Conservation (phyloP, 2,113 vertebrate genomes). For the Cebidichthys violaceus region DNA sequence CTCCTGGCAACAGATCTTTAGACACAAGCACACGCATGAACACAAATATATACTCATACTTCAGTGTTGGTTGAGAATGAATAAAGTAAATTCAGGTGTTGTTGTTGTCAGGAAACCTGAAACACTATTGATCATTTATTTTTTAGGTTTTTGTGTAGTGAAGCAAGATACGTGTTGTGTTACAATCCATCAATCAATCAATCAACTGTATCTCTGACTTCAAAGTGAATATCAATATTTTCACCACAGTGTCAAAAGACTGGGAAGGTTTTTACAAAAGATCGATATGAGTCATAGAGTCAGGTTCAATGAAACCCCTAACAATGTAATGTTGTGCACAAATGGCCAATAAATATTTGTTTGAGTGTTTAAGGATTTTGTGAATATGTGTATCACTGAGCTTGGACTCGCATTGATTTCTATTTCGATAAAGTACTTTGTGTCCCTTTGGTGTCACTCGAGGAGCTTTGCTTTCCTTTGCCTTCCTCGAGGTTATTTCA, state of each 20-base stretch:
- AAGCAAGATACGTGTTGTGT: not conserved
- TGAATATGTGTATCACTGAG: not conserved
- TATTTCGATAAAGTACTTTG: not conserved
- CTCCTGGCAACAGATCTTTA: conserved; percentile 66
- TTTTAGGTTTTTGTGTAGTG: conserved; percentile 19
- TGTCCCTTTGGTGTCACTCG: not conserved
- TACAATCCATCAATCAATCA: conserved; percentile 1
- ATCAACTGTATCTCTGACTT: conserved; percentile 10
- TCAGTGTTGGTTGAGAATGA: conserved; percentile 25
- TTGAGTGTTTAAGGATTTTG: not conserved
- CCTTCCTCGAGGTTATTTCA: not conserved
- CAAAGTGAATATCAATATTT: conserved; percentile 10
- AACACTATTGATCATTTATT: not conserved
- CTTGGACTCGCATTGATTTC: not conserved
- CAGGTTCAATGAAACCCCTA: conserved; percentile 8
- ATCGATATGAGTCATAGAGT: not conserved
- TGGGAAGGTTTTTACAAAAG: not conserved
- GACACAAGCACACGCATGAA: not conserved
- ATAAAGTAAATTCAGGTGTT: conserved; percentile 2
- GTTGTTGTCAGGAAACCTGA: conserved; percentile 36
- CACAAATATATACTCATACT: not conserved
- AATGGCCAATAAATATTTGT: not conserved
- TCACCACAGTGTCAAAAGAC: not conserved
- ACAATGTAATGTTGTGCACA: not conserved
- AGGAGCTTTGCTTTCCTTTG: not conserved